These are phyloP conservation scores for Marmota monax DNA, from an alignment of 2,113 vertebrate species.

Conservation along the genomic window DNA sequence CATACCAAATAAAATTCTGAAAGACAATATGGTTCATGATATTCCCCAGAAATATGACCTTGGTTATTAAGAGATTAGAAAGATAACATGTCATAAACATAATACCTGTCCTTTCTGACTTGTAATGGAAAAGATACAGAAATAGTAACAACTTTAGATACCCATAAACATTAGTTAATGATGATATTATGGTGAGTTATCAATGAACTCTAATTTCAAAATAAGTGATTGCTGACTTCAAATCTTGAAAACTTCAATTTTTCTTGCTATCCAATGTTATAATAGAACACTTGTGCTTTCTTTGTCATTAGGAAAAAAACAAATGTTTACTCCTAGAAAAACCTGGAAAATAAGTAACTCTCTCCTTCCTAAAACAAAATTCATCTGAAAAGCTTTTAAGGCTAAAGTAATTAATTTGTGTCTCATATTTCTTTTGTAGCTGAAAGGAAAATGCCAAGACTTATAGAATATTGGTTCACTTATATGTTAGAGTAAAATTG, in stretches of 20 bases:
- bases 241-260: constrained; percentile 39
- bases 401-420: constrained; percentile 8
- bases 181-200: neutral
- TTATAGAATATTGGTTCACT: constrained; percentile 49
- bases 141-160: neutral
- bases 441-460: constrained; percentile 42
- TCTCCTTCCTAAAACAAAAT: constrained; percentile 51
- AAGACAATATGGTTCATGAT: neutral
- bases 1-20: constrained; percentile 34
- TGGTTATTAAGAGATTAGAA: constrained; percentile 2
- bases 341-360: neutral
- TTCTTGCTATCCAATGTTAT: neutral
- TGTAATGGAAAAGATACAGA: neutral
- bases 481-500: constrained; percentile 46
- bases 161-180: neutral
- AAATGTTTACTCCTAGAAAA: neutral
- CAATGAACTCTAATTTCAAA: constrained; percentile 19
- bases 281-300: neutral
- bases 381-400: neutral
- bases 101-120: constrained; percentile 2
- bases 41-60: constrained; percentile 18
- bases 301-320: constrained; percentile 7
- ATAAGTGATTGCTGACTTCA: neutral
- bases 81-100: neutral
- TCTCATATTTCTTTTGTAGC: constrained; percentile 35